Evolutionary conservation across 64 coral and sea anemone species (phyloP).

Genomic region (Anthopleura sola): DNA sequence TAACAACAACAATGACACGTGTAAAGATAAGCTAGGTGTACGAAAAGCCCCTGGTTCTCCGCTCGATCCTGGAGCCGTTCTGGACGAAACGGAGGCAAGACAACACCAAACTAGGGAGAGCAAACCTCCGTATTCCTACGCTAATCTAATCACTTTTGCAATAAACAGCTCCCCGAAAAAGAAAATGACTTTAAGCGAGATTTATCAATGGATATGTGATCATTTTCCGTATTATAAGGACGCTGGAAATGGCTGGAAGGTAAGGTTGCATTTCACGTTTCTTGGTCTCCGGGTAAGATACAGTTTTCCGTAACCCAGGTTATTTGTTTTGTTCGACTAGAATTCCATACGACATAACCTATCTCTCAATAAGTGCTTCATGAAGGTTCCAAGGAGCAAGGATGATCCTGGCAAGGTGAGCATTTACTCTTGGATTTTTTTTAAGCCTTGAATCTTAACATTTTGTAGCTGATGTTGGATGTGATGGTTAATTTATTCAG

Average conservation of each 20-base stretch:
- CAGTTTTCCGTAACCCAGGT: not conserved
- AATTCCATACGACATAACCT: slow-evolving; percentile 97
- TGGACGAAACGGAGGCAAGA: slow-evolving; percentile 93
- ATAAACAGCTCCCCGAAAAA: slow-evolving; percentile 95
- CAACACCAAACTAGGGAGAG: slow-evolving; percentile 96
- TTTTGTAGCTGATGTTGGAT: not conserved
- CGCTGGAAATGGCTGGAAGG: slow-evolving; percentile 99
- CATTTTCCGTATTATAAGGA: slow-evolving; percentile 99
- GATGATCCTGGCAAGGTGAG: slow-evolving; percentile 95
- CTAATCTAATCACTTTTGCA: slow-evolving; percentile 98
- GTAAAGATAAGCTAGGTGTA: slow-evolving; percentile 67
- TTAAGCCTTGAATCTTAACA: not conserved
- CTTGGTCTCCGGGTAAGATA: not conserved
- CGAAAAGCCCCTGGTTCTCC: slow-evolving; percentile 93
- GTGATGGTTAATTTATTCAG: slow-evolving; percentile 43
- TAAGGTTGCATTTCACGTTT: slow-evolving; percentile 5
- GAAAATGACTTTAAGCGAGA: slow-evolving; percentile 99
- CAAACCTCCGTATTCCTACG: slow-evolving; percentile 99
- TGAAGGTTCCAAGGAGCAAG: slow-evolving; percentile 94
- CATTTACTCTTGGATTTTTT: slow-evolving; percentile 12
- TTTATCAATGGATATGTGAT: slow-evolving; percentile 99
- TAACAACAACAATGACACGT: slow-evolving; percentile 71
- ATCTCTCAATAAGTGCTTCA: slow-evolving; percentile 94
- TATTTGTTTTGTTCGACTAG: slow-evolving; percentile 38
- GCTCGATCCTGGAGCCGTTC: slow-evolving; percentile 80